Percentiles rank a stretch among this genome's conserved stretches.
Evolutionary conservation across 2,113 vertebrate species (phyloP).

Genomic region (Opisthocomus hoazin): DNA sequence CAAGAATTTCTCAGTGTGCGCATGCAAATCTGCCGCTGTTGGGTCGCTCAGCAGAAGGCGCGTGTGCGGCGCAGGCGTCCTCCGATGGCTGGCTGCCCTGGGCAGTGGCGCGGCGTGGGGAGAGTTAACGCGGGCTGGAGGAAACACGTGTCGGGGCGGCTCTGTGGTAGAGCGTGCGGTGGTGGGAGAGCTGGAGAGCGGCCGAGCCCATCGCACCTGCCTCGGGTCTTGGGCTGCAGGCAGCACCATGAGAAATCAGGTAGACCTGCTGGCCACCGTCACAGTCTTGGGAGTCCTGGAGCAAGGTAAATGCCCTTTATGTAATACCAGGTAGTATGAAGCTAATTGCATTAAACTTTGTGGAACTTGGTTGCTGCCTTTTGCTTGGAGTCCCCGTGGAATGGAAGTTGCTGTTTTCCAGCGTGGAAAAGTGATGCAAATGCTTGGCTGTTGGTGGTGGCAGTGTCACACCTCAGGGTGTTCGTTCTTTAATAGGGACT

Average conservation of each 20-base stretch:
- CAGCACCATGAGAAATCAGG: slow-evolving; percentile 71
- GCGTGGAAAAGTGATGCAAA: not conserved
- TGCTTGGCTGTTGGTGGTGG: fast-evolving
- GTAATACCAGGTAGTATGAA: no score
- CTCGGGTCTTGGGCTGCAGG: not conserved
- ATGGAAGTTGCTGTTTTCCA: not conserved
- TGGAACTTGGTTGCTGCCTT: not conserved
- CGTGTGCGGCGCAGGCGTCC: fast-evolving
- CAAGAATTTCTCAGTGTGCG: not conserved
- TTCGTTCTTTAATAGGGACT: not conserved
- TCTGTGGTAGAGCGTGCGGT: not conserved
- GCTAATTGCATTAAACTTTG: not conserved
- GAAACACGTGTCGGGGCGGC: not conserved
- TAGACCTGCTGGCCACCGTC: slow-evolving; percentile 75
- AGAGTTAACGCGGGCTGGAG: slow-evolving; percentile 28
- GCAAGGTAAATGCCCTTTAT: slow-evolving; percentile 78
- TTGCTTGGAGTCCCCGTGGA: not conserved
- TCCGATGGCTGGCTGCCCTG: not conserved
- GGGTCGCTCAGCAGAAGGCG: not conserved
- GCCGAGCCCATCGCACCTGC: fast-evolving
- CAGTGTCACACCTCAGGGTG: not conserved
- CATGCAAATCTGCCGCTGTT: not conserved
- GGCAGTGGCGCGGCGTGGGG: not conserved
- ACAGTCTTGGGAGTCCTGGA: slow-evolving; percentile 82
- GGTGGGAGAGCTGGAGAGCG: not conserved